Evolutionary conservation across 2,888 invertebrate genomes (phyloP).

Genomic region (Acronicta leporina): DNA sequence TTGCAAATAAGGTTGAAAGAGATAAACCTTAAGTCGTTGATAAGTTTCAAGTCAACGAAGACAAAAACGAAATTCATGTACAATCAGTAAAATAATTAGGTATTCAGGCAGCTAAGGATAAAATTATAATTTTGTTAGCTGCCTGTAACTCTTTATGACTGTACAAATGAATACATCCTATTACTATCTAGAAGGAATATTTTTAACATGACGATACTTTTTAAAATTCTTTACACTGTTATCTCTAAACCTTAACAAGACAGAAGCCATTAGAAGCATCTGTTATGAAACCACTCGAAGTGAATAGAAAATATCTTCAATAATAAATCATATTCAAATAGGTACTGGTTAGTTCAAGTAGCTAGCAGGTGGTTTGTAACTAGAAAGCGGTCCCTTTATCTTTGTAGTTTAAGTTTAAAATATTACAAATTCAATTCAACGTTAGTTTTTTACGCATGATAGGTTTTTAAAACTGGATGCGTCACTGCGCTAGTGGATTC

Average conservation of each 20-base stretch:
- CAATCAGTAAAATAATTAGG: no score
- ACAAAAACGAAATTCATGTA: no score
- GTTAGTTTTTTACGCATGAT: no score
- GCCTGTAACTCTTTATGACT: no score
- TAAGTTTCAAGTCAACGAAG: no score
- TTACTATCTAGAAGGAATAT: conserved; percentile 14
- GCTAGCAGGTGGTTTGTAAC: conserved; percentile 62
- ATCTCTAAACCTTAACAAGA: conserved; percentile 63
- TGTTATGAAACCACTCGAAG: conserved; percentile 73
- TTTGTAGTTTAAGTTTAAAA: conserved; percentile 32
- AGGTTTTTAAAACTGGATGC: no score
- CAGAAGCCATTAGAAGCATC: conserved; percentile 66
- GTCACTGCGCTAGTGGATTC: no score
- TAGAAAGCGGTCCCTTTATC: conserved; percentile 23
- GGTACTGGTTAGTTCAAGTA: conserved; percentile 71
- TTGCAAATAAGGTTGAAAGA: no score
- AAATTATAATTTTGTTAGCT: no score
- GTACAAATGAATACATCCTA: neutral
- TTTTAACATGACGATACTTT: conserved; percentile 26
- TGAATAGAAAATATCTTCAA: conserved; percentile 63
- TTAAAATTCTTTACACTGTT: conserved; percentile 38
- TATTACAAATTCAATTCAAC: neutral
- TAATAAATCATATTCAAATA: conserved; percentile 80
- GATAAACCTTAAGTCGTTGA: no score
- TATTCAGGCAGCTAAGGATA: no score